Percentiles rank a stretch among this genome's conserved stretches.
Evolutionary conservation across 2,797 vertebrate genomes (phyloP).

Genomic region (Alectoris magna): DNA sequence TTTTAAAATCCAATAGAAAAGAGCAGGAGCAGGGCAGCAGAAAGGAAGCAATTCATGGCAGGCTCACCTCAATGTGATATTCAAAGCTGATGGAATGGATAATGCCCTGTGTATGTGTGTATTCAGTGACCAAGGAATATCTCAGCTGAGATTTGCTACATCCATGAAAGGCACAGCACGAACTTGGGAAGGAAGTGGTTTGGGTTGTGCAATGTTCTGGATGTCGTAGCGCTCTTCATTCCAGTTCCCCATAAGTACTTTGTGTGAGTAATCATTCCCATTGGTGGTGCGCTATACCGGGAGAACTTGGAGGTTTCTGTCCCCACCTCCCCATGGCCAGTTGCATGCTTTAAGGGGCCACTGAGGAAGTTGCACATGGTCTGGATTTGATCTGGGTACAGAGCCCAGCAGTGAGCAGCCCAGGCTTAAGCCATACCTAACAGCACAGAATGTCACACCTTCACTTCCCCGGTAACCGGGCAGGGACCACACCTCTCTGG

Average conservation of each 20-base stretch:
- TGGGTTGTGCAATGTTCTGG: conserved; percentile 46
- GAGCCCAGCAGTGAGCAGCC: background rate
- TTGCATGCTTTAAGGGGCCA: conserved; percentile 53
- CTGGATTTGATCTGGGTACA: conserved; percentile 1
- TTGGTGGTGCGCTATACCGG: conserved; percentile 73
- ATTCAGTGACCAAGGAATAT: background rate
- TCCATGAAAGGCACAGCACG: background rate
- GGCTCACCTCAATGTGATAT: too few species aligned
- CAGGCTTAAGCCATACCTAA: background rate
- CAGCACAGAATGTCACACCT: background rate
- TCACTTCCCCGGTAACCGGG: background rate
- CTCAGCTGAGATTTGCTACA: background rate
- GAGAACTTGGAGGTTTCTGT: conserved; percentile 63
- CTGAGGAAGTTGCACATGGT: background rate
- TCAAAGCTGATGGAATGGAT: background rate
- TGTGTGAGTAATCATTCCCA: conserved; percentile 59
- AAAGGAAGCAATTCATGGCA: background rate
- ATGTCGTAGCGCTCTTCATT: conserved; percentile 71
- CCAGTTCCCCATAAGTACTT: conserved; percentile 74
- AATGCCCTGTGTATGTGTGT: background rate
- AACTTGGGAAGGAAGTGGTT: conserved; percentile 73
- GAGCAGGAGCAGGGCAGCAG: background rate
- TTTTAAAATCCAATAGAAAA: background rate
- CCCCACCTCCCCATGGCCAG: conserved; percentile 71
- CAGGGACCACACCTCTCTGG: too few species aligned